Evolutionary conservation across 1,140 invertebrate species (phyloP).

Genomic region (Dendrolimus punctatus): DNA sequence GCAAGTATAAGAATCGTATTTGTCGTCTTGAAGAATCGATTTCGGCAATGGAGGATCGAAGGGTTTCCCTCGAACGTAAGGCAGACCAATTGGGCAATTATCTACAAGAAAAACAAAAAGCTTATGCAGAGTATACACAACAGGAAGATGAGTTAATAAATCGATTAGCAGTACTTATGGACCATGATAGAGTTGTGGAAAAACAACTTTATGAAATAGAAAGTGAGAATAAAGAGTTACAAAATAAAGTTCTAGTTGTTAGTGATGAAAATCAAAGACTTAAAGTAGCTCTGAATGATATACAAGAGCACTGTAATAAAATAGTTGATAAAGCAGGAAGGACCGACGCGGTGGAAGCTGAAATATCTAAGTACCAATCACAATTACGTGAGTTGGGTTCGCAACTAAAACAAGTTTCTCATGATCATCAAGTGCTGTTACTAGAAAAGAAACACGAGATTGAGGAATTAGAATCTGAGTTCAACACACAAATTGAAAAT

Average conservation of each 20-base stretch:
- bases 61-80: constrained; percentile 71
- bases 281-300: constrained; percentile 43
- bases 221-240: constrained; percentile 73
- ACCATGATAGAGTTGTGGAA: constrained; percentile 73
- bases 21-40: constrained; percentile 75
- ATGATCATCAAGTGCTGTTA: constrained; percentile 70
- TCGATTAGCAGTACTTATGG: constrained; percentile 68
- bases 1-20: constrained; percentile 74
- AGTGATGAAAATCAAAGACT: constrained; percentile 58
- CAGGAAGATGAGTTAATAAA: constrained; percentile 72
- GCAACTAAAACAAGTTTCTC: constrained; percentile 68
- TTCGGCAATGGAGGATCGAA: constrained; percentile 70
- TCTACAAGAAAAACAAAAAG: constrained; percentile 69
- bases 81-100: constrained; percentile 71
- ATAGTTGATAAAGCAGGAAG: constrained; percentile 42
- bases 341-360: constrained; percentile 36
- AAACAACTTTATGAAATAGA: constrained; percentile 70
- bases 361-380: constrained; percentile 34
- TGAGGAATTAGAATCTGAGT: constrained; percentile 75
- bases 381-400: constrained; percentile 60
- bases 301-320: constrained; percentile 39
- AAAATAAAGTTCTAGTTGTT: constrained; percentile 61
- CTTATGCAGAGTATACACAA: constrained; percentile 69
- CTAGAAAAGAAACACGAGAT: constrained; percentile 70
- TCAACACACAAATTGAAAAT: constrained; percentile 75